Percentiles rank a stretch among this genome's conserved stretches.
Conservation (phyloP, 2,888 invertebrate species). For the Tipula vernalis region DNA sequence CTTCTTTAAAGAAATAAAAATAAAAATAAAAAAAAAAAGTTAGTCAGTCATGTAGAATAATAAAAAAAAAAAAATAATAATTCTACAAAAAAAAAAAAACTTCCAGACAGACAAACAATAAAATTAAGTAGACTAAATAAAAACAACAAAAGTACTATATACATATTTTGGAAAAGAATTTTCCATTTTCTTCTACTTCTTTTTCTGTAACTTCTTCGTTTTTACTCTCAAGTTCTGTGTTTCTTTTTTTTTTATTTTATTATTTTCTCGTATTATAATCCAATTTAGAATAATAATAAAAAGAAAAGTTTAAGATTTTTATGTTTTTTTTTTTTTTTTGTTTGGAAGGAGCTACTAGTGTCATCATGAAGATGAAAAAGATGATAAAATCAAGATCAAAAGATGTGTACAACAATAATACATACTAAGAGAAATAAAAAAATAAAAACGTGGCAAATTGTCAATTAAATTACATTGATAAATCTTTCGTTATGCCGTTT, state of each 20-base stretch:
- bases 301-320: constrained; percentile 13
- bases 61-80: neutral
- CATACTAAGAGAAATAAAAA: neutral
- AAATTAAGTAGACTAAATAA: constrained; percentile 4
- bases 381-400: neutral
- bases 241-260: neutral
- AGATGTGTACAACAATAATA: neutral
- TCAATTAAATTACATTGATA: neutral
- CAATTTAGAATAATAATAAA: neutral
- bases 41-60: constrained; percentile 4
- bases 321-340: constrained; percentile 8
- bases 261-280: constrained; percentile 5
- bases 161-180: neutral
- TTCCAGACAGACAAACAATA: constrained; percentile 4
- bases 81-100: neutral
- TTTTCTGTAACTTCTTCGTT: constrained; percentile 12
- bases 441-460: neutral
- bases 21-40: neutral
- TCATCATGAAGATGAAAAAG: neutral
- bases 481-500: neutral
- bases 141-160: neutral
- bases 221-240: constrained; percentile 7
- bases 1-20: neutral
- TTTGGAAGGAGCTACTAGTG: neutral
- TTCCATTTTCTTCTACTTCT: constrained; percentile 8